phyloP scores from a whole-genome alignment of 2,113 vertebrate species.

The Pluvianellus socialis region DNA sequence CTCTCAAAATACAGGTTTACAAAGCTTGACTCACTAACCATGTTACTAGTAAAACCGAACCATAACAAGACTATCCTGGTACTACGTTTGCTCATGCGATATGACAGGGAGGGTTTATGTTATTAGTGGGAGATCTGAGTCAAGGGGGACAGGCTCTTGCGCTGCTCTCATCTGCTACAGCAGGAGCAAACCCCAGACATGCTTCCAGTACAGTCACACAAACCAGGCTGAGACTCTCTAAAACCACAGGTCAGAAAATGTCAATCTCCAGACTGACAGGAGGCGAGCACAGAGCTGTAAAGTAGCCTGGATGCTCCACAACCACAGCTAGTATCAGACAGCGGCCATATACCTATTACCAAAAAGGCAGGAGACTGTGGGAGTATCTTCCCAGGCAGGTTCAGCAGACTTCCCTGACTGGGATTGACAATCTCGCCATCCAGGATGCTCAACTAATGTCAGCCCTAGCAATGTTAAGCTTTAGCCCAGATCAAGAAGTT shows the following conservation, averaged over 20 bases:
- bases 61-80: neutral
- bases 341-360: neutral
- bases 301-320: neutral
- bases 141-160: neutral
- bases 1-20: neutral
- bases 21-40: neutral
- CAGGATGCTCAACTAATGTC: neutral
- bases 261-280: neutral
- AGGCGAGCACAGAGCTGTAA: neutral
- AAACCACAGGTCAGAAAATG: neutral
- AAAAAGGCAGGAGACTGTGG: neutral
- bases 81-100: neutral
- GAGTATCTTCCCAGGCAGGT: neutral
- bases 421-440: neutral
- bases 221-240: neutral
- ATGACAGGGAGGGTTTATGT: neutral
- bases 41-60: neutral
- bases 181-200: neutral
- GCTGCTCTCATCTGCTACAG: neutral
- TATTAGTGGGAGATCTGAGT: neutral
- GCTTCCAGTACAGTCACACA: neutral
- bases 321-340: neutral
- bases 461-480: neutral
- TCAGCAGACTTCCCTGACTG: neutral
- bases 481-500: neutral